Base-by-base conservation (phyloP, 2,888 invertebrate genomes). In the Cremastinae sp. region DNA sequence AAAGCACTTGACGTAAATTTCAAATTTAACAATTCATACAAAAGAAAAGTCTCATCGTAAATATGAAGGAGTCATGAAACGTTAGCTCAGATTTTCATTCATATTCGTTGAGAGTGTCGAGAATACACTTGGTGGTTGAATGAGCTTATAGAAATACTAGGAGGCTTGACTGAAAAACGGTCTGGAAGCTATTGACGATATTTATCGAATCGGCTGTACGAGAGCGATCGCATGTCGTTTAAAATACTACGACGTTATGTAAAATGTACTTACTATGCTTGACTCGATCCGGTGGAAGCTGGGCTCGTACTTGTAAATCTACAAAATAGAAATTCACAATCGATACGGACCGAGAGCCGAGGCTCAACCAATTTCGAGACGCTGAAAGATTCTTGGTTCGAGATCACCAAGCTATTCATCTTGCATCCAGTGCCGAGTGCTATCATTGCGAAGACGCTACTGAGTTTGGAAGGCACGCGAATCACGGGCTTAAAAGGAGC, bases 401-500 rank as follows among this genome's bases (percentile, higher is more conserved):
- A 36, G 51, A 64, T 34, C 59, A 65, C 47, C 64, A 74, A 80
- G 79, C 81, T 83, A 84, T 84, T 82, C 83, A 83, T 84, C 83
- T 82, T 82, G 79, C 81, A 83, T 84, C 81, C 76, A 80, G 62
- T 61, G 58, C 56, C 54, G 36, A 56, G 34, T 51, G 61, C 64
- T 76, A 76, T 76, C 76, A 69, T 64, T 47, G 64, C 53, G 41
- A 64, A 65, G 64, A 73, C 51, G 73, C 69, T 64, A 34, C 41
- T 56, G 51, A 65, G 66, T 62, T 49, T 14, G 41, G 53, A 69
- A 43, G 34, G 68, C 51, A 61, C 51, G 41, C 41, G 51, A 64
- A 54, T 61, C 68, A 75, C 76, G 66, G 79, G 84, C 84, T 85
- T 85, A 85, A 83, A 84, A 77, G 81, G 80, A 75, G 74, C 65